phyloP scores from a whole-genome alignment of 2,888 invertebrate species.

The Philhelius pedissequus region DNA sequence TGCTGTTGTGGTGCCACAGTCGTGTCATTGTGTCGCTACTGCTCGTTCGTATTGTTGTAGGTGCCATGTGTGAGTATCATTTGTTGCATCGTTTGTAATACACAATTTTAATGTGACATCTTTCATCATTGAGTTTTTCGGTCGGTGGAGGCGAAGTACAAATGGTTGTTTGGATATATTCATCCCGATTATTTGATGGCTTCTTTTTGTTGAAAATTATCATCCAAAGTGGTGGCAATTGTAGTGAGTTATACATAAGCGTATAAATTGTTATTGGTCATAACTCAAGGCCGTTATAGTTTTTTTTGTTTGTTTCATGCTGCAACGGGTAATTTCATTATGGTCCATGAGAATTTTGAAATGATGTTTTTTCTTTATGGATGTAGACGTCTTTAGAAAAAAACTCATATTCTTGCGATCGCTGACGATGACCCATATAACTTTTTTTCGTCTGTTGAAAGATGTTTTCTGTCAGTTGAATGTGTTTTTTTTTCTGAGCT shows the following conservation, averaged over 20 bases:
- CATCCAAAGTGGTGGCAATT: background rate
- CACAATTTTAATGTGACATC: conserved; percentile 64
- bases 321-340: background rate
- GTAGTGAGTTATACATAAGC: conserved; percentile 52
- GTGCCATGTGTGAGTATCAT: conserved; percentile 63
- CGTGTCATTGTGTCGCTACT: conserved; percentile 18
- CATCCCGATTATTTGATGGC: conserved; percentile 28
- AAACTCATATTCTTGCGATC: conserved; percentile 13
- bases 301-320: background rate
- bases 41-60: conserved; percentile 39
- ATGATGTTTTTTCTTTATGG: conserved; percentile 10
- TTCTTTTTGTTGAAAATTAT: conserved; percentile 33
- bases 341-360: conserved; percentile 37
- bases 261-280: conserved; percentile 64
- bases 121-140: conserved; percentile 7
- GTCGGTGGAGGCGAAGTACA: background rate
- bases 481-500: background rate
- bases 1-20: conserved; percentile 19
- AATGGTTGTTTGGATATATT: conserved; percentile 23
- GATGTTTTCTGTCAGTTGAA: background rate
- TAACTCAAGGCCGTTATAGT: conserved; percentile 59
- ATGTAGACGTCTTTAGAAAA: background rate
- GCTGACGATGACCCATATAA: conserved; percentile 39
- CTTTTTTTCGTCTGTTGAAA: conserved; percentile 1
- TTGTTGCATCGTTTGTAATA: conserved; percentile 57